Base-by-base conservation (phyloP, 2,888 invertebrate species). In the Alsophila aescularia region DNA sequence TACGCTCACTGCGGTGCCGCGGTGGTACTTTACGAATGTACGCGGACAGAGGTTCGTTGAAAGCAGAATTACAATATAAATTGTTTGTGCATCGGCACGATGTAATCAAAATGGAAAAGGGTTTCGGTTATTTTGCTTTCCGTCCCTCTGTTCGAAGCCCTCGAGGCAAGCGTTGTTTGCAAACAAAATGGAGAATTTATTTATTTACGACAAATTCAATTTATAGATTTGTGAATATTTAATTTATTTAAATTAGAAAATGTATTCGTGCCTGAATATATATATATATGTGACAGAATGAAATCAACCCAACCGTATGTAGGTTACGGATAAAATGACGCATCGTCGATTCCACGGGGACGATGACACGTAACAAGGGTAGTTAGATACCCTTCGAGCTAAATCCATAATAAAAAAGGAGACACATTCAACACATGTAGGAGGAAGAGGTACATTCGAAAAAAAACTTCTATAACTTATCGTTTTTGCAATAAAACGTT, bases 161-260 rank as follows among this genome's bases (percentile, higher is more conserved):
- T 24, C 27, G 18, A 32, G 52, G 24, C 43, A n/a, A 16, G 40
- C 16, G 27, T 13, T 15, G 24, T 16, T 43, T 36, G 13, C 7
- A 24, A n/a, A 39, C 48, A 24, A 15, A 32, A 52, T 29, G 51
- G 40, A 47, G 24, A 39, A 24, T 40, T 54, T 39, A 44, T 45
- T 52, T 24, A 52, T 51, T 40, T 47, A 37, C n/a, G 29, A 13
- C 27, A 29, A 44, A 50, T 49, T 49, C 18, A 29, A 42, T 56
- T 58, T 10, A 52, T 41, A 34, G 29, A 51, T 56, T 47, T 43
- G 18, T 37, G 24, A 40, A 40, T 41, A 21, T 36, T 29, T 41
- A 34, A 52, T 51, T 49, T 49, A 44, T 57, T 34, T 45, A 37
- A 51, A 51, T 59, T 49, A 42, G 4, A 42, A 52, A 45, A 35